Base-by-base conservation (phyloP, 1,140 invertebrate genomes). In the Drosophila azteca region DNA sequence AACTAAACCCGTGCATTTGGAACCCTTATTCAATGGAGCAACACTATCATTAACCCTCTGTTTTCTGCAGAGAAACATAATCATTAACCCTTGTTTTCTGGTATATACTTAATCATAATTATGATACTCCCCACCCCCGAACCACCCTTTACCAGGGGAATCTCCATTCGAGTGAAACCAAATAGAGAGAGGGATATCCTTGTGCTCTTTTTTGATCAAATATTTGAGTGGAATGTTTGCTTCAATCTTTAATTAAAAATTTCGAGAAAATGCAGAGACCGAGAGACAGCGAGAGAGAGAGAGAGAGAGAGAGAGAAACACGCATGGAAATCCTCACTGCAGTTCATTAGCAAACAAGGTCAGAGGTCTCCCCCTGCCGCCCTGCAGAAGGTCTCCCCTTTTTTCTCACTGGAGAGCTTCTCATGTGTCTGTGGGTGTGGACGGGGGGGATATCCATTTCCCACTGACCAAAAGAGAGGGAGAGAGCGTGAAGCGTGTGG, bases 231-330 rank as follows among this genome's bases (percentile, higher is more conserved):
- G 15, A 85, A 67, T 85, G 64, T 84, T 84, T 77, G 68, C 69
- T 49, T 44, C 72, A 84, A 87, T 84, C 68, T 73, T 64, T 84
- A 77, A 84, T 84, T 84, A 84, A 77, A 81, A 66, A 26, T 26
- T 26, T 5, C 24, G 35, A 39, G 11, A 20, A n/a, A 55, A 55
- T 24, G 13, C 24, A 52, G 15, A 20, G 17, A 20, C n/a, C n/a
- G n/a, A n/a, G n/a, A n/a, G n/a, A n/a, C n/a, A n/a, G n/a, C n/a
- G 17, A 20, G 17, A 20, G 17, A 20, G 17, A 9, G 67, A 60
- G 63, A 20, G 17, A 20, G 17, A 20, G 17, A 20, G 17, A 20
- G 17, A 9, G 67, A 60, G 63, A 53, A 43, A 65, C 51, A 46
- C 24, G 76, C 64, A 22, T 39, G 35, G 35, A 39, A 13, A 4